Evolutionary conservation across 64 coral and sea anemone genomes (phyloP).

Genomic region (Stylophora pistillata): DNA sequence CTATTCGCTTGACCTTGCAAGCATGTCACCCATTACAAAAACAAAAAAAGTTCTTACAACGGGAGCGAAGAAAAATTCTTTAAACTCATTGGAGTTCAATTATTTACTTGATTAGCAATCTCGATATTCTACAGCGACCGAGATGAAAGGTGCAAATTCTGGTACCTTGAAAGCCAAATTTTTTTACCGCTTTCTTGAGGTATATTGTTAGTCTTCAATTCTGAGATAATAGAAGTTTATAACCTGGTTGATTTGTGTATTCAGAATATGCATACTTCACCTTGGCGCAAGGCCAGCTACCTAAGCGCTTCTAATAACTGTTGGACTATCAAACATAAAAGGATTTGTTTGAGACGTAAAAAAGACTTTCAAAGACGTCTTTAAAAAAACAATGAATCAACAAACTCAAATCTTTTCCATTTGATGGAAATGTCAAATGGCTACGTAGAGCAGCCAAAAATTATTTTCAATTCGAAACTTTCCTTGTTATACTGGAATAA

Average conservation of each 20-base stretch:
- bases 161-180: background rate
- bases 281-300: conserved; percentile 19
- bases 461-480: conserved; percentile 37
- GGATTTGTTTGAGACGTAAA: background rate
- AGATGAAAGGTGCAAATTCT: conserved; percentile 26
- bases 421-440: conserved; percentile 42
- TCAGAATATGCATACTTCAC: conserved; percentile 56
- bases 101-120: background rate
- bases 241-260: conserved; percentile 10
- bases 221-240: conserved; percentile 25
- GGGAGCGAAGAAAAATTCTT: conserved; percentile 12
- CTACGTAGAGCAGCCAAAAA: conserved; percentile 19
- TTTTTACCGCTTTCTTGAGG: conserved; percentile 14
- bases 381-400: conserved; percentile 19
- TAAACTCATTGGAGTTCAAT: conserved; percentile 29
- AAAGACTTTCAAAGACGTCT: background rate
- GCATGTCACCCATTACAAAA: conserved; percentile 20
- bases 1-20: conserved; percentile 47
- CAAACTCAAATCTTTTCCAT: conserved; percentile 22
- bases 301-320: conserved; percentile 1
- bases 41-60: background rate
- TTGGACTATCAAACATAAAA: conserved; percentile 1
- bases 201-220: background rate
- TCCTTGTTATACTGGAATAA: background rate
- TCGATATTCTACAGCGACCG: background rate